Base-by-base conservation (phyloP, 2,113 vertebrate species). In the Parus major region DNA sequence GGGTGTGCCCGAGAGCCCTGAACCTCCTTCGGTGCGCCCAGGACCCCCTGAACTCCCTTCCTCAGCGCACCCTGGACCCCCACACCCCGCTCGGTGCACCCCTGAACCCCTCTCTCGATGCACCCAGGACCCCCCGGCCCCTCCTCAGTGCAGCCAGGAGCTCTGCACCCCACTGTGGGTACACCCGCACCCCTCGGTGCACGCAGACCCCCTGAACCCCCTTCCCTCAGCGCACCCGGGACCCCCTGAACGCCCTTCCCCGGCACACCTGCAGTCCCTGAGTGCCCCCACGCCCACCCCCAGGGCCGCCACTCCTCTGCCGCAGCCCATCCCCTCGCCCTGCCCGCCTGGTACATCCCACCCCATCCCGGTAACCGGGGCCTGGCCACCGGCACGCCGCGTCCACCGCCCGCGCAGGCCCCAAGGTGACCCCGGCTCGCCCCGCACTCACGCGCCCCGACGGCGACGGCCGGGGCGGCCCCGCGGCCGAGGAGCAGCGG, bases 401-500 rank as follows among this genome's bases (percentile, higher is more conserved):
- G 24, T 10, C 25, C 41, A 15, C 17, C n/a, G 8, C 53, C 42
- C 66, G 41, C 12, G 8, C 78, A 41, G 76, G 59, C 70, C 55
- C 57, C 95, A 96, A 93, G 90, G 90, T 82, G 85, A 94, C 96
- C 92, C 81, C 80, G 59, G 57, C 66, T 24, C 47, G 16, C 19
- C 35, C 69, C 35, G 3, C 75, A 86, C 72, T 76, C 92, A 61
- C 95, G 66, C 27, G 78, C 46, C 41, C 46, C 81, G n/a, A 70
- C 25, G 39, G 52, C 47, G 47, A 50, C 39, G 41, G 69, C 88
- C 49, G 56, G 55, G 55, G 55, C 55, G 31, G 55, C 55, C 55
- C 55, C 55, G 31, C 55, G 55, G 55, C 55, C 55, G 53, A 53
- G 50, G 50, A 53, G 50, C 27, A 52, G 50, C 25, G 50, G 25